These are phyloP conservation scores for Capreolus pygargus DNA, from an alignment of 2,113 vertebrate species.

Conservation along the genomic window DNA sequence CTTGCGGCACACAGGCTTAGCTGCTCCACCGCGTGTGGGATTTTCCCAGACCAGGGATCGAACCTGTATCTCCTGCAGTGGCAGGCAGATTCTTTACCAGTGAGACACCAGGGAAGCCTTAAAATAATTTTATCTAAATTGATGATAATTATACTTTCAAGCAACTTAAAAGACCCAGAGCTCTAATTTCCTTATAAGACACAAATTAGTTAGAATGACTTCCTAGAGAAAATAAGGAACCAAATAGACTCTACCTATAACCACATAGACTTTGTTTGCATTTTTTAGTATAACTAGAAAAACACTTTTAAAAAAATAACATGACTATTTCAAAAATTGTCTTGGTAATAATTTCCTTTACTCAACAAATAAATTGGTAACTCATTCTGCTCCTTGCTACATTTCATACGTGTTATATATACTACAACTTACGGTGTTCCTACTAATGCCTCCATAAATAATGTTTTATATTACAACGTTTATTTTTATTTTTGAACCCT, in stretches of 20 bases:
- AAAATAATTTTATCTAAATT: slow-evolving; percentile 13
- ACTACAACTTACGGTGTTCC: neutral
- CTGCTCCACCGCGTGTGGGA: neutral
- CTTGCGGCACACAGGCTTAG: neutral
- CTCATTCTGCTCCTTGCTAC: neutral
- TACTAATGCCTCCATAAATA: neutral
- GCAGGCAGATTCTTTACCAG: neutral
- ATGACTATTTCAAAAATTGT: neutral
- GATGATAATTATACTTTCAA: neutral
- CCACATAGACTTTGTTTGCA: neutral
- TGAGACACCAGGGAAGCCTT: neutral
- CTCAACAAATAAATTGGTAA: neutral
- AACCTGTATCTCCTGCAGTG: neutral
- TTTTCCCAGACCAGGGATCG: neutral
- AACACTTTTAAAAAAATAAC: neutral
- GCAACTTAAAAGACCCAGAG: neutral
- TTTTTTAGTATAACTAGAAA: neutral
- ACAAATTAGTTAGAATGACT: neutral
- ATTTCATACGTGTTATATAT: neutral
- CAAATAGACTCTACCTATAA: neutral
- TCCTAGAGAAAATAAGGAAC: neutral
- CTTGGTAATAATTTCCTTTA: neutral
- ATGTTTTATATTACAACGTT: neutral
- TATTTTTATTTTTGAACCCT: neutral
- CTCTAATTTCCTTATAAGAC: neutral